phyloP scores from a whole-genome alignment of 2,888 invertebrate species.

The Lasioglossum marginatum region DNA sequence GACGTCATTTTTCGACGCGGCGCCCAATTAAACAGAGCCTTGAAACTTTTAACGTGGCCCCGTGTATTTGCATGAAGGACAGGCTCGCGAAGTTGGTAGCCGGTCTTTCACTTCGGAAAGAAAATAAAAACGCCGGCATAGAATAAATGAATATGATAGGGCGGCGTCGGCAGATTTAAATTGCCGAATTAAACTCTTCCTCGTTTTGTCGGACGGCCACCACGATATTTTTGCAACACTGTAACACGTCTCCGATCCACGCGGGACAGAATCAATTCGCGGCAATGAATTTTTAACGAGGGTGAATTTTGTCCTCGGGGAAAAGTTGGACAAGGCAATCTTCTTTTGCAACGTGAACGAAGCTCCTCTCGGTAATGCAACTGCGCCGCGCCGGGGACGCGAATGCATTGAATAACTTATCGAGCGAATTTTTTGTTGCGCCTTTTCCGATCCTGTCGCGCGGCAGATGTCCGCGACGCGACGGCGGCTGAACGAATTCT shows the following conservation, averaged over 20 bases:
- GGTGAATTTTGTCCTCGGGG: slow-evolving; percentile 11
- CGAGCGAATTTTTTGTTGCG: background rate
- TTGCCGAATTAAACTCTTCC: slow-evolving; percentile 9
- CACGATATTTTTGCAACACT: slow-evolving; percentile 2
- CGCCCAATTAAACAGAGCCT: background rate
- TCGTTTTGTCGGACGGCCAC: background rate
- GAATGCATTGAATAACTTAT: slow-evolving; percentile 11
- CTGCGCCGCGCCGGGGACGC: no score
- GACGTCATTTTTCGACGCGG: background rate
- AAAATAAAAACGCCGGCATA: slow-evolving; percentile 1
- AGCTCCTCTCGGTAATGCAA: background rate
- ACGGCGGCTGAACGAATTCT: background rate
- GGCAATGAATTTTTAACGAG: slow-evolving; percentile 10
- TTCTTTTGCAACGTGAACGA: slow-evolving; percentile 15
- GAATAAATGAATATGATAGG: slow-evolving; percentile 27
- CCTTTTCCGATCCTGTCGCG: slow-evolving; percentile 1
- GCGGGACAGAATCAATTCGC: background rate
- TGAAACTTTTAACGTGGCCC: slow-evolving; percentile 32
- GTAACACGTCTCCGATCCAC: background rate
- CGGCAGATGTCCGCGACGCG: background rate
- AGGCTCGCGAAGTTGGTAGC: background rate
- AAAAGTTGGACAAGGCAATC: slow-evolving; percentile 36
- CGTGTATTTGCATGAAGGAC: slow-evolving; percentile 11
- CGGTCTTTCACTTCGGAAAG: background rate
- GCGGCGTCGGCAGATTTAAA: background rate